Evolutionary conservation across 2,113 vertebrate species (phyloP), one percentile per base, ranked within the genome.

Genomic region (Oryzias melastigma): DNA sequence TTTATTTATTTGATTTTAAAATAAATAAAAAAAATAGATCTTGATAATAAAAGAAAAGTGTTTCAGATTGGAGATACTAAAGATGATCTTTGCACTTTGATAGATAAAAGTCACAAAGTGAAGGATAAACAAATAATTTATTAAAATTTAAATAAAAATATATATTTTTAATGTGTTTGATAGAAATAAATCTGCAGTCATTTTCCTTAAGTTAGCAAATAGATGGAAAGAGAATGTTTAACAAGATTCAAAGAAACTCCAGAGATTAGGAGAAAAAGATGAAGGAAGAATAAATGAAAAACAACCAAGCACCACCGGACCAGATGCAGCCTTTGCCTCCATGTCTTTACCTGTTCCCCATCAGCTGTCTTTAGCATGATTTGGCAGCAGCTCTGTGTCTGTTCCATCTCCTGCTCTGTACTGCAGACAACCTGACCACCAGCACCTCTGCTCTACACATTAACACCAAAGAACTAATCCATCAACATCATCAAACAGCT

Each of bases 401-500:
- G 71, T 55, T 66, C 82, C 77, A 77, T 74, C 54, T 69, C 61
- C 49, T 65, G 72, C 69, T 49, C 59, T 18, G 45, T 63, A 10
- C 57, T 67, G 65, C 65, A 71, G 50, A 56, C 76, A 17, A 44
- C 42, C 58, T 52, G 46, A 19, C 20, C 62, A 48, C 50, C 52
- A 52, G 46, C 60, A 20, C 62, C 16, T 25, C 65, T 69, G 61
- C 48, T 46, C 48, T 80, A 74, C 75, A 78, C 82, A 86, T 85
- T 82, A 83, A 77, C 78, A 62, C 65, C 62, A 68, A 22, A 72
- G 74, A 62, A 18, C 65, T 45, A 51, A 88, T 87, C 81, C 84
- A 83, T 89, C 85, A 85, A 52, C 82, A 68, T 73, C 71, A 85
- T 75, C 83, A 85, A 83, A 79, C 87, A 83, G 58, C 19, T 18